Evolutionary conservation across 2,888 invertebrate species (phyloP).

Genomic region (Sarcophaga variegata): DNA sequence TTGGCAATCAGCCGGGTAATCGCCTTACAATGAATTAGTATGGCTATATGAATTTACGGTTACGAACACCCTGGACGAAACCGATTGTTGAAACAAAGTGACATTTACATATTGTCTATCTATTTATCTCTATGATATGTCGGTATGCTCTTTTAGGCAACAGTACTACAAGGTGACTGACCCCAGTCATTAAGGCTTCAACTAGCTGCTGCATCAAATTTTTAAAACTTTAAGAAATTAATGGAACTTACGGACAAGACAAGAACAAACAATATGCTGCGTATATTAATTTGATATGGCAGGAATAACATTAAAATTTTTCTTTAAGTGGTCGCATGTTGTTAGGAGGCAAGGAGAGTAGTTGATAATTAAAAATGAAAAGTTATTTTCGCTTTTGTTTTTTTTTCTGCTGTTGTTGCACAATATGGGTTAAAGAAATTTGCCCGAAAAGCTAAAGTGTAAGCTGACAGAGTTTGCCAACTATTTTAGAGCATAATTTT

Average conservation of each 20-base stretch:
- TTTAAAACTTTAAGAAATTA: slow-evolving; percentile 16
- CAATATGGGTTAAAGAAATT: background rate
- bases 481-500: background rate
- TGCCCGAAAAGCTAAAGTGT: background rate
- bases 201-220: slow-evolving; percentile 43
- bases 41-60: too few relatives aligned
- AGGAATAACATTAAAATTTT: background rate
- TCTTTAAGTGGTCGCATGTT: too few relatives aligned
- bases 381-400: too few relatives aligned
- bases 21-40: too few relatives aligned
- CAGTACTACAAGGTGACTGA: background rate
- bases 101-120: slow-evolving; percentile 32
- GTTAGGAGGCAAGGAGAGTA: too few relatives aligned
- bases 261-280: too few relatives aligned
- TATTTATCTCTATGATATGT: background rate
- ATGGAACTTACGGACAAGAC: background rate
- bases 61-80: background rate
- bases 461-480: background rate
- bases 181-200: slow-evolving; percentile 31
- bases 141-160: background rate
- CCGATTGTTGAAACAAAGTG: slow-evolving; percentile 20
- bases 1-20: too few relatives aligned
- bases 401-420: background rate
- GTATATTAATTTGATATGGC: too few relatives aligned
- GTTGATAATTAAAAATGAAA: too few relatives aligned